Conservation (phyloP, 2,797 vertebrate species). For the Falco cherrug region DNA sequence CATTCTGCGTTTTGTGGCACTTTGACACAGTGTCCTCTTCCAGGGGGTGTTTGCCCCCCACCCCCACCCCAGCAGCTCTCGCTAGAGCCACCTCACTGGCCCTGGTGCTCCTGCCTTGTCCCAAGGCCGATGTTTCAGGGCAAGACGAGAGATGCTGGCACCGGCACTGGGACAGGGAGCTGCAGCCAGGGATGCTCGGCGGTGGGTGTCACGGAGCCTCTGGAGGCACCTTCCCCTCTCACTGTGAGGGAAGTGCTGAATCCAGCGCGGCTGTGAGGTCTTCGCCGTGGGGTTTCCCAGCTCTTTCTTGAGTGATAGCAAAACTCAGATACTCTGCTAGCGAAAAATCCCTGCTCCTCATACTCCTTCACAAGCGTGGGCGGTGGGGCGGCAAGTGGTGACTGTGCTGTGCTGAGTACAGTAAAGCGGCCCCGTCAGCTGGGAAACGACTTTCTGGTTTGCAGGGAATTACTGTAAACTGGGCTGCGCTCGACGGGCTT, state of each 20-base stretch:
- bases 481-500: not conserved
- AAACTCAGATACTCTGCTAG: slow-evolving; percentile 33
- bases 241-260: slow-evolving; percentile 44
- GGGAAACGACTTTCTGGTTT: slow-evolving; percentile 51
- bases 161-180: fast-evolving
- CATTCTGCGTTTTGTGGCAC: not conserved
- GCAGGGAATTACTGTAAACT: slow-evolving; percentile 30
- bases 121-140: not conserved
- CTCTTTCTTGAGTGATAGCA: slow-evolving; percentile 46
- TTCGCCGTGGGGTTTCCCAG: slow-evolving; percentile 46
- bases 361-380: not conserved
- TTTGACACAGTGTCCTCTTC: not conserved
- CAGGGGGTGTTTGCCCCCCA: fast-evolving
- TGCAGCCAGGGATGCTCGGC: not conserved
- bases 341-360: slow-evolving; percentile 60
- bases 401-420: not conserved
- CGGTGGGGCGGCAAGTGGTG: not conserved
- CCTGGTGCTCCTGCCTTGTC: not conserved
- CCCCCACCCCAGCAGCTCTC: not conserved
- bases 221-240: slow-evolving; percentile 28
- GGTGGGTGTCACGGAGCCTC: not conserved
- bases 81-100: fast-evolving
- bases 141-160: not conserved
- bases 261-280: slow-evolving; percentile 1
- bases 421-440: not conserved